These are phyloP conservation scores for Arbacia lixula DNA, from an alignment of 53 echinoderm and acorn worm genomes.

Conservation along the genomic window DNA sequence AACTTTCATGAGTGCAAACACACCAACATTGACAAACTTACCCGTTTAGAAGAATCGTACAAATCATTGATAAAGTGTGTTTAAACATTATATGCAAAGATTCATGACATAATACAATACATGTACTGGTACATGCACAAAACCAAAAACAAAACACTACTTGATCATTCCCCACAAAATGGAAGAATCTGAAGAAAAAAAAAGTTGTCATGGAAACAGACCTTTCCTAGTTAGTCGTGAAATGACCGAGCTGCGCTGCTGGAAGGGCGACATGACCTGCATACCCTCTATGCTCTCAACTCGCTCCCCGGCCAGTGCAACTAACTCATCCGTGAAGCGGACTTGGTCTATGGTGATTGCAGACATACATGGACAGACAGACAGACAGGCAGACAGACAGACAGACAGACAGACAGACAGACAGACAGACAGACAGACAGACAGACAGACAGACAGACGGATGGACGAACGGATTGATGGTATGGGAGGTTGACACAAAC, in stretches of 20 bases:
- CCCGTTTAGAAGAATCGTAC: too few species aligned
- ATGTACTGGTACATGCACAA: too few species aligned
- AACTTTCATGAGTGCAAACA: too few species aligned
- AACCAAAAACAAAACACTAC: too few species aligned
- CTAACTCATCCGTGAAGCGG: conserved; percentile 82
- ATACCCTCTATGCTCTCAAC: conserved; percentile 67
- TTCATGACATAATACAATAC: too few species aligned
- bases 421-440: neutral
- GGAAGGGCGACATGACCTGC: conserved; percentile 84
- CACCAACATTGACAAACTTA: too few species aligned
- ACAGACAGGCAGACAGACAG: conserved; percentile 59
- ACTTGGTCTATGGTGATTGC: conserved; percentile 66
- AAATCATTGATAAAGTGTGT: too few species aligned
- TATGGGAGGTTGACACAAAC: neutral
- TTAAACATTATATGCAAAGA: too few species aligned
- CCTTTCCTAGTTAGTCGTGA: conserved; percentile 94
- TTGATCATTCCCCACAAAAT: too few species aligned
- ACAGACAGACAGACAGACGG: neutral
- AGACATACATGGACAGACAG: too few species aligned
- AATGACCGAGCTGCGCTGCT: conserved; percentile 93
- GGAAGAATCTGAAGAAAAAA: too few species aligned
- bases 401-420: conserved; percentile 57
- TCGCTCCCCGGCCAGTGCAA: conserved; percentile 76
- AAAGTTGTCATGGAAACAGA: conserved; percentile 56
- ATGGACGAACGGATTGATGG: neutral